A percentile compares a stretch with the other conserved stretches of the same genome.
phyloP scores from a whole-genome alignment of 2,113 vertebrate species.

The Muntiacus reevesi region DNA sequence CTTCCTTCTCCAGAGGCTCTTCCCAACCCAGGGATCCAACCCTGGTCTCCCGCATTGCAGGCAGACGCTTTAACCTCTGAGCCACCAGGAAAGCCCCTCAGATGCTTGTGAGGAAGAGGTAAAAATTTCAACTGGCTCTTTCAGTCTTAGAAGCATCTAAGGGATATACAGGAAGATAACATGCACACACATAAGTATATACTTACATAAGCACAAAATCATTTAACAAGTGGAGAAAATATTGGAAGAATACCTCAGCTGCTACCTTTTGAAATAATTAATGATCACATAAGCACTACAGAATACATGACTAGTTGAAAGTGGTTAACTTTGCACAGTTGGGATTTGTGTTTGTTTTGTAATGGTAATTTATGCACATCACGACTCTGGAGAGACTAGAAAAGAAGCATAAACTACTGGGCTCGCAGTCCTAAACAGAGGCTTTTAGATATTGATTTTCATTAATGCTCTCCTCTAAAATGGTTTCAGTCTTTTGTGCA shows the following conservation, averaged over 20 bases:
- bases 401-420: not conserved
- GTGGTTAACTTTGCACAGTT: not conserved
- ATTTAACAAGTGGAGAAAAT: not conserved
- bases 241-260: not conserved
- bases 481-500: not conserved
- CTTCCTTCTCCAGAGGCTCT: no score
- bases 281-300: not conserved
- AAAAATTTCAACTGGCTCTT: not conserved
- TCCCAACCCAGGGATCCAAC: no score
- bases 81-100: not conserved
- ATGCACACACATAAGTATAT: not conserved
- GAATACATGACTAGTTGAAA: not conserved
- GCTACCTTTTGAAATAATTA: not conserved
- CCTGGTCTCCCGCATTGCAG: no score
- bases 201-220: not conserved
- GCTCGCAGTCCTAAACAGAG: conserved; percentile 5
- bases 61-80: no score
- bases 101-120: not conserved
- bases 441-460: conserved; percentile 32
- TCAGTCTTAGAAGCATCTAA: not conserved
- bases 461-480: conserved; percentile 24
- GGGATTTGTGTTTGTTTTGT: not conserved
- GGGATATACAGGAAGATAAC: not conserved
- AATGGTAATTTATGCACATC: conserved; percentile 4
- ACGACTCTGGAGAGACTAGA: conserved; percentile 10